Evolutionary conservation across 2,113 vertebrate species (phyloP).

Genomic region (Dendropsophus ebraccatus): DNA sequence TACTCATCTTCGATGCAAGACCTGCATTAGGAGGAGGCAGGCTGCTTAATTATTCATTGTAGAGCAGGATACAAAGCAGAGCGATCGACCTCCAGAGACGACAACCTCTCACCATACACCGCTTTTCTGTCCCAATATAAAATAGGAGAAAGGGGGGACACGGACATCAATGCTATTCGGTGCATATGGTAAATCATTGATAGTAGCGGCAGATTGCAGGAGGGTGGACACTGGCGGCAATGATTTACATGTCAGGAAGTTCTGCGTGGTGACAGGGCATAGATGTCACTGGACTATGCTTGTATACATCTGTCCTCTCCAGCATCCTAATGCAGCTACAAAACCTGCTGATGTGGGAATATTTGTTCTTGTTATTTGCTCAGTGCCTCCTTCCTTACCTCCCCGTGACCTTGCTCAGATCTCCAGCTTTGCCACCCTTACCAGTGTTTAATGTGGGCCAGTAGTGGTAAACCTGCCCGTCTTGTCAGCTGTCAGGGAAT

Average conservation of each 20-base stretch:
- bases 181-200: not conserved
- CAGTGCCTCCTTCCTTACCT: not conserved
- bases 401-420: not conserved
- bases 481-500: not conserved
- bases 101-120: not conserved
- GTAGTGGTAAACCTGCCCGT: not conserved
- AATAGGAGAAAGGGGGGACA: not conserved
- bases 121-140: constrained; percentile 8
- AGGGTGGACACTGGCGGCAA: too few relatives aligned
- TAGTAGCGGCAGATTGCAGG: not conserved
- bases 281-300: not conserved
- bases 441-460: not conserved
- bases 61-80: constrained; percentile 29
- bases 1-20: constrained; percentile 49
- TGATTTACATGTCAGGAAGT: not conserved
- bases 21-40: constrained; percentile 40
- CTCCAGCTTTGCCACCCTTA: not conserved
- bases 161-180: not conserved
- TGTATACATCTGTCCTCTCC: not conserved
- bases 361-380: not conserved
- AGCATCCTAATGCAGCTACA: not conserved
- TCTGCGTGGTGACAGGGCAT: not conserved
- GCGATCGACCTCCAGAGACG: constrained; percentile 39
- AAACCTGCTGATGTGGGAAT: not conserved
- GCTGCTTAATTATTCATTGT: constrained; percentile 52